A percentile compares a stretch with the other conserved stretches of the same genome.
Evolutionary conservation across 2,888 invertebrate genomes (phyloP).

Genomic region (Drosophila kokeensis): DNA sequence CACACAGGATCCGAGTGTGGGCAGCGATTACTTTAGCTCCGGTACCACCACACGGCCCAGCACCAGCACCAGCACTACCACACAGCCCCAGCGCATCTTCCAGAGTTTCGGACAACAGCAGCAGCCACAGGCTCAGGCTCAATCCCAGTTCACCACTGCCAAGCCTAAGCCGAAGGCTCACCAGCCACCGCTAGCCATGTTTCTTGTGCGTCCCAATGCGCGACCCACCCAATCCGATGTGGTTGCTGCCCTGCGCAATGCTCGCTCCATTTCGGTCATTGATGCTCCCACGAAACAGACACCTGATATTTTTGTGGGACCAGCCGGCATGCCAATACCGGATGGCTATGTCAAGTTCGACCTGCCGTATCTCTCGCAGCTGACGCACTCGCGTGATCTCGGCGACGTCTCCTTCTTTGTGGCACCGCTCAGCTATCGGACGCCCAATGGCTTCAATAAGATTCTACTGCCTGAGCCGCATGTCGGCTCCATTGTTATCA

Average conservation of each 20-base stretch:
- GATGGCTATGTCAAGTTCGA: conserved; percentile 92
- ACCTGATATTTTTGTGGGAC: conserved; percentile 93
- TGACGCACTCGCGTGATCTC: conserved; percentile 87
- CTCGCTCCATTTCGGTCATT: conserved; percentile 91
- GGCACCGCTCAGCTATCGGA: conserved; percentile 92
- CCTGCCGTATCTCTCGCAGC: conserved; percentile 90
- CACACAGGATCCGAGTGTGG: conserved; percentile 79
- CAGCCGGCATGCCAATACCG: conserved; percentile 90
- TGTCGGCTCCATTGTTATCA: conserved; percentile 93
- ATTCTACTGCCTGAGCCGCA: conserved; percentile 94
- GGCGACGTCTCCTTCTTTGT: conserved; percentile 93
- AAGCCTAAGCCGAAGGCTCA: conserved; percentile 90
- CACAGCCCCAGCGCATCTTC: conserved; percentile 74
- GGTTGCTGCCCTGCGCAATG: conserved; percentile 88
- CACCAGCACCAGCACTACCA: conserved; percentile 78
- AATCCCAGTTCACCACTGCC: conserved; percentile 85
- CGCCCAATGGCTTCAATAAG: conserved; percentile 93
- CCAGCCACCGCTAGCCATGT: conserved; percentile 93
- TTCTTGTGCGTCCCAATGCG: conserved; percentile 86
- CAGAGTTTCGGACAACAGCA: conserved; percentile 84
- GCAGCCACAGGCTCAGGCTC: conserved; percentile 66
- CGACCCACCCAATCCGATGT: conserved; percentile 89
- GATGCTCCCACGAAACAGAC: conserved; percentile 89
- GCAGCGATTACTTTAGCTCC: conserved; percentile 68
- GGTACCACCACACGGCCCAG: conserved; percentile 81